These are phyloP conservation scores for Arbacia lixula DNA, from an alignment of 53 echinoderm and acorn worm species.

Conservation along the genomic window DNA sequence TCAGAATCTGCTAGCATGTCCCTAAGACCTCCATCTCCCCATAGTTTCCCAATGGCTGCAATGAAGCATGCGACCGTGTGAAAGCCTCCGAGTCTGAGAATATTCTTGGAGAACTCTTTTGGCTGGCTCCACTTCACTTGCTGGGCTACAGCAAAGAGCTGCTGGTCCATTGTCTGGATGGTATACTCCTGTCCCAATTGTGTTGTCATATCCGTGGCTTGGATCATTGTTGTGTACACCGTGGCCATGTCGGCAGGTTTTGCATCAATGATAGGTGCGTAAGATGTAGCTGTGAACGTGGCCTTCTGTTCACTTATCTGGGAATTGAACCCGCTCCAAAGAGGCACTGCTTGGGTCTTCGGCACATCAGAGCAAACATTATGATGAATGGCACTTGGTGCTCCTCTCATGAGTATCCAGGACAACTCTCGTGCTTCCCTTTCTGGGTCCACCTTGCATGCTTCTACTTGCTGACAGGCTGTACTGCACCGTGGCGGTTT, in stretches of 20 bases:
- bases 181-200: slow-evolving; percentile 41
- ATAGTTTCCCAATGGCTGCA: slow-evolving; percentile 56
- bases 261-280: slow-evolving; percentile 50
- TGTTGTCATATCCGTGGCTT: slow-evolving; percentile 22
- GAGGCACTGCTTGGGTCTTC: slow-evolving; percentile 20
- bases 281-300: slow-evolving; percentile 33
- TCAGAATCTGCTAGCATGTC: slow-evolving; percentile 50
- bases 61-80: slow-evolving; percentile 50
- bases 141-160: slow-evolving; percentile 52
- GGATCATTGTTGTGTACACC: slow-evolving; percentile 39
- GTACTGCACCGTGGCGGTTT: slow-evolving; percentile 2
- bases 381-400: background rate
- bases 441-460: background rate
- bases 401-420: background rate
- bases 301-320: background rate
- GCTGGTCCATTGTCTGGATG: slow-evolving; percentile 60
- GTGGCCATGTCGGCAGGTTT: slow-evolving; percentile 50
- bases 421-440: background rate
- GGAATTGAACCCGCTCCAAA: slow-evolving; percentile 59
- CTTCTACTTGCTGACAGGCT: background rate
- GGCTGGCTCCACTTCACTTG: slow-evolving; percentile 38
- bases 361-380: background rate
- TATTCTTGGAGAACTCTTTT: slow-evolving; percentile 27
- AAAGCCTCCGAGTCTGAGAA: slow-evolving; percentile 60
- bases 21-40: slow-evolving; percentile 54